Evolutionary conservation across 2,113 vertebrate genomes (phyloP).

Genomic region (western clawed frog (Xenopus tropicalis)): UCB_Xtro_10.0 CM004443.2:151485501-151486000

Average conservation of each 20-base stretch:
- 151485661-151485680: constrained; percentile 91
- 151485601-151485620: constrained; percentile 96
- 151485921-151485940: too few relatives aligned
- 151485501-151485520: too few relatives aligned
- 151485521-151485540: too few relatives aligned
- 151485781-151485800: constrained; percentile 89
- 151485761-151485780: constrained; percentile 88
- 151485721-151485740: constrained; percentile 88
- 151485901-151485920: too few relatives aligned
- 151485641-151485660: constrained; percentile 91
- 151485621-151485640: constrained; percentile 93
- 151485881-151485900: too few relatives aligned
- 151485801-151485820: constrained; percentile 89
- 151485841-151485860: too few relatives aligned
- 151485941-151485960: too few relatives aligned
- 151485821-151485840: not conserved
- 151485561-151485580: too few relatives aligned
- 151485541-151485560: too few relatives aligned
- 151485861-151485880: too few relatives aligned
- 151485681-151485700: constrained; percentile 98
- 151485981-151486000: too few relatives aligned
- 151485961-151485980: too few relatives aligned
- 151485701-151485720: constrained; percentile 94
- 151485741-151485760: constrained; percentile 87
- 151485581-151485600: constrained; percentile 72